Conservation (phyloP, 1,140 invertebrate genomes). For the Bombus sylvicola region DNA sequence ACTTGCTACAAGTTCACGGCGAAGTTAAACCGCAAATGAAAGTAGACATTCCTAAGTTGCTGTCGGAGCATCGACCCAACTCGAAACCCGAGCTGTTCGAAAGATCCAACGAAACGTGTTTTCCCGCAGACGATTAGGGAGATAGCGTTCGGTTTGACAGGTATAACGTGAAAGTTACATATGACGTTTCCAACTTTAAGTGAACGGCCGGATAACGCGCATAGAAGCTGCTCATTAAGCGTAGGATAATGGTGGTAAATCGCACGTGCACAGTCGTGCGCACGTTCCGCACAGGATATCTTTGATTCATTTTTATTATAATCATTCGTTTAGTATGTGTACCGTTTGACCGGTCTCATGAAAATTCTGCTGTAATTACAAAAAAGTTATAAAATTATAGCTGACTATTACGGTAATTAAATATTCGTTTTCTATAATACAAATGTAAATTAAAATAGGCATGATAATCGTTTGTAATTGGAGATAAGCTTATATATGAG, state of each 20-base stretch:
- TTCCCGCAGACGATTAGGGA: not conserved
- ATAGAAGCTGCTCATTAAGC: slow-evolving; percentile 32
- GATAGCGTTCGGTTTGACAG: slow-evolving; percentile 38
- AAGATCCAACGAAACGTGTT: slow-evolving; percentile 48
- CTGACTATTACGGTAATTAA: not conserved
- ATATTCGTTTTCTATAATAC: not conserved
- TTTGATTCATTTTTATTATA: not conserved
- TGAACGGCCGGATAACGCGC: slow-evolving; percentile 60
- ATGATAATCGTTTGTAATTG: not conserved
- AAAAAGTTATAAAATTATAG: not conserved
- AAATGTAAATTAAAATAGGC: not conserved
- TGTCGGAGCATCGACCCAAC: slow-evolving; percentile 26
- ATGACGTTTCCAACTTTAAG: slow-evolving; percentile 35
- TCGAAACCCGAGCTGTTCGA: slow-evolving; percentile 31
- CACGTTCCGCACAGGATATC: not conserved
- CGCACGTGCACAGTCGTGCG: not conserved
- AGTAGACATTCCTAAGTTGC: slow-evolving; percentile 54
- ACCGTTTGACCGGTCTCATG: not conserved
- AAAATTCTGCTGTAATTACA: not conserved
- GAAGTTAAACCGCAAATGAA: slow-evolving; percentile 46
- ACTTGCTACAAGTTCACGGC: slow-evolving; percentile 38
- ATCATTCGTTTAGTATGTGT: not conserved
- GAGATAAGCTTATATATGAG: not conserved
- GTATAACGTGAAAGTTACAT: slow-evolving; percentile 63
- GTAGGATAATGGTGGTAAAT: not conserved